Evolutionary conservation across 2,113 vertebrate species (phyloP), one percentile per base, ranked within the genome.

Genomic region (Cyanoderma ruficeps): DNA sequence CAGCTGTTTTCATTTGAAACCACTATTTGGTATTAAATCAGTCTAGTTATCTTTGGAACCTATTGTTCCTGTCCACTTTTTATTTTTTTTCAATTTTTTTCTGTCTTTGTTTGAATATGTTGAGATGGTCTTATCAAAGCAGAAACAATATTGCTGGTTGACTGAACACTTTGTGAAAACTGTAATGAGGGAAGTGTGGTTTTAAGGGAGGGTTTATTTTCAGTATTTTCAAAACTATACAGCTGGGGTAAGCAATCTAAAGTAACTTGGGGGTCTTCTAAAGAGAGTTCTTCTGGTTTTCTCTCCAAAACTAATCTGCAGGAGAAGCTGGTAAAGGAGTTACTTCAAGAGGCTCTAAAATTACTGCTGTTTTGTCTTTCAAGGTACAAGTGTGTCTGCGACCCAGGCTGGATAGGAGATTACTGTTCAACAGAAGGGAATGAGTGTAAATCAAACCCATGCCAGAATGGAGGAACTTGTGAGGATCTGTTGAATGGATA

Each of bases 341-440:
- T 64, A 35, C 17, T 71, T 75, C 59, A 78, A 37, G 78, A 70
- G 19, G 49, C 18, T 89, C 77, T 92, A 69, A 93, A 89, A 89
- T 55, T 63, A 13, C 30, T 93, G 7, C 67, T 89, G 55, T 44
- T 93, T 96, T 94, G 39, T 42, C 8, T 90, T 90, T 70, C 30
- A 97, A 99, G 99, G 87, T 99, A 99, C 94, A 98, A 91, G 59
- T 99, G 99, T 91, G 94, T 98, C 86, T 99, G 99, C 17, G 96
- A 98, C 39, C 95, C 98, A 47, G 99, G 99, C 80, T 99, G 98
- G 98, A 83, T 96, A 69, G 99, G 99, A 81, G 89, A 97, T 89
- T 98, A 98, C 94, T 99, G 99, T 59, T 98, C 99, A 52, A 97
- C 98, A 94, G 98, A 99, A 92, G 98, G 97, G 76, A 98, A 99